phyloP scores from a whole-genome alignment of 2,888 invertebrate species.

The Beris morrisii region DNA sequence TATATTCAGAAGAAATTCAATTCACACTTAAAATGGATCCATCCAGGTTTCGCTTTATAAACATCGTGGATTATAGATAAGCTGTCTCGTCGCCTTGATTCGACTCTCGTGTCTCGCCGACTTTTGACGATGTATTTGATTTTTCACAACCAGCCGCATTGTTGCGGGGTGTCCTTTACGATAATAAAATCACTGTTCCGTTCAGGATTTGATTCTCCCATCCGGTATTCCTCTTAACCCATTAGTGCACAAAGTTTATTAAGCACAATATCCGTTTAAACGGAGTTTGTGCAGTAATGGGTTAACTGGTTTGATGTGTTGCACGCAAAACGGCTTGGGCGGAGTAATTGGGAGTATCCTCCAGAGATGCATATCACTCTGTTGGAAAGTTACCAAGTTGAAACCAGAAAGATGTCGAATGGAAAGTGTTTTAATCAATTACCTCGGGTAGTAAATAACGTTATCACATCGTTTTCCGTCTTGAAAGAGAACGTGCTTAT shows the following conservation, averaged over 20 bases:
- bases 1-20: too few relatives aligned
- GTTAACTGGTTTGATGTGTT: slow-evolving; percentile 70
- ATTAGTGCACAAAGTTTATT: too few relatives aligned
- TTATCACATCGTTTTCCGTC: slow-evolving; percentile 54
- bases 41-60: slow-evolving; percentile 75
- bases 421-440: slow-evolving; percentile 36
- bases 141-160: slow-evolving; percentile 72
- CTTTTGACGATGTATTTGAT: slow-evolving; percentile 81
- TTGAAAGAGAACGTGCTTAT: slow-evolving; percentile 53
- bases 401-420: not conserved
- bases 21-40: slow-evolving; percentile 57
- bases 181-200: slow-evolving; percentile 66
- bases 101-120: slow-evolving; percentile 60
- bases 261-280: too few relatives aligned
- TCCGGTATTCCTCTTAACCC: slow-evolving; percentile 68
- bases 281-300: too few relatives aligned
- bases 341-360: slow-evolving; percentile 80
- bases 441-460: slow-evolving; percentile 69
- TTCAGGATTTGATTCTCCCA: slow-evolving; percentile 74
- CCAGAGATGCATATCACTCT: slow-evolving; percentile 65
- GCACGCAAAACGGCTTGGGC: slow-evolving; percentile 77
- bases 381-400: slow-evolving; percentile 39
- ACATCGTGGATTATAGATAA: slow-evolving; percentile 62
- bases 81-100: slow-evolving; percentile 63
- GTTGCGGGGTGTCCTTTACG: slow-evolving; percentile 83